phyloP scores from a whole-genome alignment of 2,797 vertebrate species.

The Philypnodon macrostomus region DNA sequence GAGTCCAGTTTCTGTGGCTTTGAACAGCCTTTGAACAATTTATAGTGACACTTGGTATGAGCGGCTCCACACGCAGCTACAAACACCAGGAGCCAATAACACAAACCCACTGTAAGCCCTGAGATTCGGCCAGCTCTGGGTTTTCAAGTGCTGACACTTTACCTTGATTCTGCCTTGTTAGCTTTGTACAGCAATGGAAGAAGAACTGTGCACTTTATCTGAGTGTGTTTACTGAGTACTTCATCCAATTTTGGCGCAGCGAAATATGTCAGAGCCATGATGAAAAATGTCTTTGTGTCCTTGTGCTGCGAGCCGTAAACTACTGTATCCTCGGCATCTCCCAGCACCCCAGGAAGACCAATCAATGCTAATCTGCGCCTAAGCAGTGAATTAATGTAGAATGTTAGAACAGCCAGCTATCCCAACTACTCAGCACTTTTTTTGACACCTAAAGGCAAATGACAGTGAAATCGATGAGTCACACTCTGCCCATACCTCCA shows the following conservation, averaged over 20 bases:
- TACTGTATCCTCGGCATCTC: conserved; percentile 25
- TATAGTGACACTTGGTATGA: conserved; percentile 20
- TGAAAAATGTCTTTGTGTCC: conserved; percentile 14
- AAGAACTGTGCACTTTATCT: conserved; percentile 6
- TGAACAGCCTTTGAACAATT: conserved; percentile 24
- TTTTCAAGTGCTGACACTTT: conserved; percentile 20
- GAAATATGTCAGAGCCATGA: conserved; percentile 4
- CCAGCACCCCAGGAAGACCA: conserved; percentile 39
- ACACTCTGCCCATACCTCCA: conserved; percentile 24
- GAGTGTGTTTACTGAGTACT: conserved; percentile 4
- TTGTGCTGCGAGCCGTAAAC: conserved; percentile 17
- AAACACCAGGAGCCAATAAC: conserved; percentile 6
- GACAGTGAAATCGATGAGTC: conserved; percentile 69
- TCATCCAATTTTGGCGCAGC: conserved; percentile 10
- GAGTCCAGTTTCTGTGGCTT: conserved; percentile 14
- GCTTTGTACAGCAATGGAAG: conserved; percentile 6
- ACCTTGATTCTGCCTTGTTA: conserved; percentile 12
- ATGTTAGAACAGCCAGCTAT: conserved; percentile 40
- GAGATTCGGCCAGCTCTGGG: conserved; percentile 12
- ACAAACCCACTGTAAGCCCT: conserved; percentile 8
- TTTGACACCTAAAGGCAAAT: conserved; percentile 68
- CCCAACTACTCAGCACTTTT: conserved; percentile 67
- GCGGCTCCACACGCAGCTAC: conserved; percentile 11
- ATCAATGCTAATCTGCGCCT: conserved; percentile 68
- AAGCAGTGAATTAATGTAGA: conserved; percentile 66